Conservation (phyloP, 2,797 vertebrate species). For the Melopsittacus undulatus region DNA sequence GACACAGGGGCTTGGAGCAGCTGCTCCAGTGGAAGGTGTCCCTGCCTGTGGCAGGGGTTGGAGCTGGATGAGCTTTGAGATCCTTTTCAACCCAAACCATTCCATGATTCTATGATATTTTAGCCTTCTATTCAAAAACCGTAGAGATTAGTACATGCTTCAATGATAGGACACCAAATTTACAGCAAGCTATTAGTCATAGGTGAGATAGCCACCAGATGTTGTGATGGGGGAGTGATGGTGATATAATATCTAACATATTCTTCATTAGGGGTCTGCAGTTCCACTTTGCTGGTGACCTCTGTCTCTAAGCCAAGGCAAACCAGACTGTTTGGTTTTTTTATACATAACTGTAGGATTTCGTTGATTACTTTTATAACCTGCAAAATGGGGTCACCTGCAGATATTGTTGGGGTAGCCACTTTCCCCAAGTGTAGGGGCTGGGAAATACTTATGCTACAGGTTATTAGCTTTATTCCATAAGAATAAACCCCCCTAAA, state of each 20-base stretch:
- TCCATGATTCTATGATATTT: neutral
- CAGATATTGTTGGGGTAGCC: neutral
- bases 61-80: too few relatives aligned
- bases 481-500: neutral
- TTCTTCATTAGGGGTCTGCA: neutral
- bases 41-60: too few relatives aligned
- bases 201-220: neutral
- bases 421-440: neutral
- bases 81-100: too few relatives aligned
- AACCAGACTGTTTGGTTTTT: neutral
- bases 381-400: neutral
- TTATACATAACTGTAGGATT: neutral
- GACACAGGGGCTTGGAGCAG: too few relatives aligned
- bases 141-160: neutral
- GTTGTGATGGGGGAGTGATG: neutral
- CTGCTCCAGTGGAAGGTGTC: too few relatives aligned
- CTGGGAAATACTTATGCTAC: neutral
- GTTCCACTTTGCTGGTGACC: neutral
- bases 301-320: neutral
- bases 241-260: neutral
- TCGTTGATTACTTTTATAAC: neutral
- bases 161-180: neutral
- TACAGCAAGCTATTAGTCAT: neutral
- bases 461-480: constrained; percentile 18
- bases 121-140: neutral